phyloP scores from a whole-genome alignment of 2,888 invertebrate species.

The Selenia dentaria region DNA sequence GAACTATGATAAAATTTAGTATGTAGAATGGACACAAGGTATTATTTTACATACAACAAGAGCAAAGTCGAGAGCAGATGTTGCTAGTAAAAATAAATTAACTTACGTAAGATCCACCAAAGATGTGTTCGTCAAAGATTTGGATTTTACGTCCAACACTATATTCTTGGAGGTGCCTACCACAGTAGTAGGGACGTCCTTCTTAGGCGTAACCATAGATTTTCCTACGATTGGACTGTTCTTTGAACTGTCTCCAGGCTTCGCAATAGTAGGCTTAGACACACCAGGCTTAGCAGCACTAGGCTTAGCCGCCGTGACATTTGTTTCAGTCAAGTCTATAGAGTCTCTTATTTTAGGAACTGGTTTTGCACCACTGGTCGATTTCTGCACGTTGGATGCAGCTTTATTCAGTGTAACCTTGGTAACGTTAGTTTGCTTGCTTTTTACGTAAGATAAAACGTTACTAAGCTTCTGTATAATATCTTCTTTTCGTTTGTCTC shows the following conservation, averaged over 20 bases:
- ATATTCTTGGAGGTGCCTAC: conserved; percentile 47
- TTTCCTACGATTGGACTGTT: conserved; percentile 1
- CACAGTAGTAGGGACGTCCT: conserved; percentile 24
- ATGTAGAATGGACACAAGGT: too few species aligned
- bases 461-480: not conserved
- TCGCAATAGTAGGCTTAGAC: not conserved
- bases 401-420: not conserved
- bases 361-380: not conserved
- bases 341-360: conserved; percentile 8
- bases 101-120: conserved; percentile 22
- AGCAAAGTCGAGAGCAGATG: too few species aligned
- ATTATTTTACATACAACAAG: too few species aligned
- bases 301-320: not conserved
- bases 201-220: conserved; percentile 1
- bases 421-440: not conserved
- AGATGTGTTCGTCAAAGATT: conserved; percentile 22
- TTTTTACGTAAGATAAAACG: not conserved
- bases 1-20: too few species aligned
- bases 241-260: conserved; percentile 4
- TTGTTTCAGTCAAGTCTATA: conserved; percentile 18
- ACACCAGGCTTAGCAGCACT: not conserved
- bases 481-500: not conserved
- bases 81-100: too few species aligned
- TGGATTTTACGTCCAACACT: conserved; percentile 36
- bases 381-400: not conserved